Evolutionary conservation across 2,113 vertebrate genomes (phyloP).

Genomic region (Rhombomys opimus): DNA sequence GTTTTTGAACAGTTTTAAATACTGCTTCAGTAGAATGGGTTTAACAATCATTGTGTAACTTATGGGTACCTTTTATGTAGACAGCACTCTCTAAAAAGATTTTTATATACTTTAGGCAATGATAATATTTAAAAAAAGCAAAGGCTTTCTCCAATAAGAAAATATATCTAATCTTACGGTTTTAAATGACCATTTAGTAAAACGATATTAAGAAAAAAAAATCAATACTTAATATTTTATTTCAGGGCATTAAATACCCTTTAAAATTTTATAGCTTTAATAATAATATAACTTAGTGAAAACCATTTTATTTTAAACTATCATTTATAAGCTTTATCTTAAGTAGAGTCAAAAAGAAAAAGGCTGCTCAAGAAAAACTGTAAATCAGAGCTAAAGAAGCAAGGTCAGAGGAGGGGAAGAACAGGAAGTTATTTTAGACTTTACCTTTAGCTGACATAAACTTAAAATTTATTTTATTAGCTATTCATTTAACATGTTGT

Average conservation of each 20-base stretch:
- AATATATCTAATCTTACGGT: neutral
- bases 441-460: neutral
- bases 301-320: neutral
- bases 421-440: neutral
- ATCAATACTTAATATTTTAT: neutral
- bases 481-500: neutral
- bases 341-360: neutral
- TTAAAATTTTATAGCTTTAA: neutral
- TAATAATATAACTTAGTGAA: neutral
- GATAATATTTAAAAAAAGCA: neutral
- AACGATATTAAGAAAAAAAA: neutral
- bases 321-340: neutral
- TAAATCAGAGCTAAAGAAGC: neutral
- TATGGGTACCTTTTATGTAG: neutral
- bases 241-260: neutral
- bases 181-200: neutral
- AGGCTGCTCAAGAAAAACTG: neutral
- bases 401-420: neutral
- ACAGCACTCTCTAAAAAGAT: neutral
- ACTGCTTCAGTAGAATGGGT: neutral
- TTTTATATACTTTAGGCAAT: neutral
- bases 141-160: neutral
- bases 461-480: neutral
- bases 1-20: neutral
- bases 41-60: neutral